Percentiles rank a stretch among this genome's conserved stretches.
Evolutionary conservation across 2,888 invertebrate genomes (phyloP).

Genomic region (Malachius bipustulatus): DNA sequence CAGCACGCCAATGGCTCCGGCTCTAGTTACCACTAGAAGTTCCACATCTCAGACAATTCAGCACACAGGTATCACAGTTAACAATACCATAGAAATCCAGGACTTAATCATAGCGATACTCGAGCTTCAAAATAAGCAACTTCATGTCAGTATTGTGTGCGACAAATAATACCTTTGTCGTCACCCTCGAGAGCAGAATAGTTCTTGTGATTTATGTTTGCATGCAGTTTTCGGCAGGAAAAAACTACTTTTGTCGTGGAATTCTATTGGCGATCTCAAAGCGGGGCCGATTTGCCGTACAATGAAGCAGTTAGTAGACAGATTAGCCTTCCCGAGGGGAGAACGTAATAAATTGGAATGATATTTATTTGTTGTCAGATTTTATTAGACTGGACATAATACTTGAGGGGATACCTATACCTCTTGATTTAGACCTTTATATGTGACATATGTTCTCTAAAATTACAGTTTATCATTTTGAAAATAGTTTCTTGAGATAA

Average conservation of each 20-base stretch:
- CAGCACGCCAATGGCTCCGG: background rate
- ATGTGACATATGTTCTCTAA: too few relatives aligned
- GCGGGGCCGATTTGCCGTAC: background rate
- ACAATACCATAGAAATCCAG: constrained; percentile 14
- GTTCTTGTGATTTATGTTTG: background rate
- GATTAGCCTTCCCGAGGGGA: background rate
- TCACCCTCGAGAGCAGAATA: too few relatives aligned
- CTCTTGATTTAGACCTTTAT: too few relatives aligned
- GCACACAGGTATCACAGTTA: constrained; percentile 6
- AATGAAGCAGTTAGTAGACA: background rate
- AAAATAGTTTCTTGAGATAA: too few relatives aligned
- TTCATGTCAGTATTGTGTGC: constrained; percentile 12
- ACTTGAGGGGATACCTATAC: too few relatives aligned
- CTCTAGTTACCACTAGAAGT: constrained; percentile 10
- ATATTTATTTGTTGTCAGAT: too few relatives aligned
- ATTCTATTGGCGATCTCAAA: background rate
- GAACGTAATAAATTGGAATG: too few relatives aligned
- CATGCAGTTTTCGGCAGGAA: background rate
- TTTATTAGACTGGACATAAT: too few relatives aligned
- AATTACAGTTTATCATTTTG: too few relatives aligned
- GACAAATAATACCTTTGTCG: constrained; percentile 4
- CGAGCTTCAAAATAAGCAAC: constrained; percentile 25
- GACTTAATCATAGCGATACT: constrained; percentile 29
- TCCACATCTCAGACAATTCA: constrained; percentile 18
- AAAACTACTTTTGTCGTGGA: background rate